Evolutionary conservation across 1,140 invertebrate genomes (phyloP), one percentile per base, ranked within the genome.

Genomic region (Caenorhabditis remanei): DNA sequence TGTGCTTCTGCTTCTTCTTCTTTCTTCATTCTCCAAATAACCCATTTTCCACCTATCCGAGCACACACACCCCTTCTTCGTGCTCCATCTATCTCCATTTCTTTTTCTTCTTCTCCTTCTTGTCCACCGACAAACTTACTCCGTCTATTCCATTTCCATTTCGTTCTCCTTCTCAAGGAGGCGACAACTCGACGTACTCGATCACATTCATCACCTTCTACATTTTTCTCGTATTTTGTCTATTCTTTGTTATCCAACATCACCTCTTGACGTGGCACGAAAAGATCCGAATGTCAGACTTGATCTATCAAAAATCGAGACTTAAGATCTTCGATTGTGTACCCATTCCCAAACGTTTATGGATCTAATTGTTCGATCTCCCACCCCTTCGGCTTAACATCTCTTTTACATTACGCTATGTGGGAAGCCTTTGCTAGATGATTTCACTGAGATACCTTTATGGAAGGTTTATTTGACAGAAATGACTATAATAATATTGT

Each of bases 41-140:
- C 71, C 71, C 71, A 79, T 79, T 79, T 79, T 79, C 71, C 71
- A 79, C 71, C 71, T 79, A 79, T 79, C 61, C 71, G 71, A 79
- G 71, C 71, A 79, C 65, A 71, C 40, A 71, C 53, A 5, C 67
- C n/a, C 5, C 41, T n/a, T n/a, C 13, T n/a, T 75, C 46, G 13
- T 75, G 6, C 19, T 79, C 4, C 71, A 53, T 50, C 46, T 79
- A 63, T 79, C 46, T 79, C 71, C 71, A 46, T 13, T 43, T 48
- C 65, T 46, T n/a, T 41, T 48, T n/a, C 13, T 19, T 21, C 24
- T 32, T 32, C 32, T 32, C 32, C 32, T 32, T 32, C 32, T 32
- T 32, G 32, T 32, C 24, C 61, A 41, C 21, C 61, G 61, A 71
- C 65, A 79, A 79, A 79, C 71, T 79, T 79, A 79, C 71, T 50